phyloP scores from a whole-genome alignment of 2,888 invertebrate species.

The Eretmocerus hayati region DNA sequence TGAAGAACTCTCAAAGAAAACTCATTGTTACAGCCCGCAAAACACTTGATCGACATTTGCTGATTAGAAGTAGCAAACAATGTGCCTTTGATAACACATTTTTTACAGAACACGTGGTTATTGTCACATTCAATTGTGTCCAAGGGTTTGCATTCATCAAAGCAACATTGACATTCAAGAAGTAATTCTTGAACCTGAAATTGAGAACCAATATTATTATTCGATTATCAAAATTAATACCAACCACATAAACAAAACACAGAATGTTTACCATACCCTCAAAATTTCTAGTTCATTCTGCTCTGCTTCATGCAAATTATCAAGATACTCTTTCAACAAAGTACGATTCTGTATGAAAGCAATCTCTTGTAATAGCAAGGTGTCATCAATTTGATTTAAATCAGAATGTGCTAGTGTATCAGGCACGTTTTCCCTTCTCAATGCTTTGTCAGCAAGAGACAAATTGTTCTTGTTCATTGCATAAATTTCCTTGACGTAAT shows the following conservation, averaged over 20 bases:
- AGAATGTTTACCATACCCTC: constrained; percentile 32
- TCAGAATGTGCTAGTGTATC: background rate
- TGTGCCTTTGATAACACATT: constrained; percentile 43
- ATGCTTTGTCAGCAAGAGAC: constrained; percentile 9
- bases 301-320: constrained; percentile 37
- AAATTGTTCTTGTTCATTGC: constrained; percentile 6
- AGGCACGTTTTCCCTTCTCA: background rate
- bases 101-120: constrained; percentile 48
- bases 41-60: constrained; percentile 46
- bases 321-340: constrained; percentile 32
- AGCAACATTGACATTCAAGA: constrained; percentile 52
- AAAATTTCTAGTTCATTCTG: constrained; percentile 32
- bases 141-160: constrained; percentile 49
- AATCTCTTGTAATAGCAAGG: constrained; percentile 35
- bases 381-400: constrained; percentile 2
- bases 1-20: constrained; percentile 40
- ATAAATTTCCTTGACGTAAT: constrained; percentile 1
- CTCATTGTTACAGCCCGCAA: constrained; percentile 40
- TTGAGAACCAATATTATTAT: background rate
- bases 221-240: background rate
- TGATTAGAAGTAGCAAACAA: constrained; percentile 45
- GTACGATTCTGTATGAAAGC: constrained; percentile 38
- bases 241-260: background rate
- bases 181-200: constrained; percentile 31
- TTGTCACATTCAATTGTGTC: constrained; percentile 41